Conservation (phyloP, 2,888 invertebrate species). For the Callinectes sapidus region DNA sequence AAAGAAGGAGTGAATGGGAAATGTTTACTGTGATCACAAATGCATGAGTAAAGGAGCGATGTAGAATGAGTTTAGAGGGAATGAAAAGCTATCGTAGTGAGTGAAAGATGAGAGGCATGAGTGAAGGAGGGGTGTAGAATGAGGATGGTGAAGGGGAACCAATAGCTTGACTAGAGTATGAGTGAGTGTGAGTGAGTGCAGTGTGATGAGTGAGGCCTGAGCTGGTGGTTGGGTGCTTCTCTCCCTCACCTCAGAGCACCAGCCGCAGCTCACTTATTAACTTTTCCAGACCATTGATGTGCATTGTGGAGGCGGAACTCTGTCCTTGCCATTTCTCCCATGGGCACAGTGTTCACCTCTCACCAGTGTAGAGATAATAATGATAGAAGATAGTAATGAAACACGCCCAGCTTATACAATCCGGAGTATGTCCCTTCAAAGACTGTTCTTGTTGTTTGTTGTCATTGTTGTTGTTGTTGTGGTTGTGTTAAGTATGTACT, state of each 20-base stretch:
- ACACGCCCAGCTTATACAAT: slow-evolving; percentile 38
- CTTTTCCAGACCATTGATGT: slow-evolving; percentile 31
- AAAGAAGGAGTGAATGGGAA: no score
- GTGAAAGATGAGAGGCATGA: background rate
- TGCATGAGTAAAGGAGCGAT: background rate
- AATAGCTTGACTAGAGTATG: background rate
- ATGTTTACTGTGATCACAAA: no score
- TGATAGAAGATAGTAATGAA: background rate
- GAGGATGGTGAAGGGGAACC: background rate
- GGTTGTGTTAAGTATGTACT: no score
- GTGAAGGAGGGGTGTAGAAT: background rate
- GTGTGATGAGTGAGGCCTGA: background rate
- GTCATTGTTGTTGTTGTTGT: background rate
- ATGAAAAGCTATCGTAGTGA: background rate
- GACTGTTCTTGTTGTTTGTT: background rate
- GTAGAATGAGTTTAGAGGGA: background rate
- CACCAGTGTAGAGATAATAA: background rate
- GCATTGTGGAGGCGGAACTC: slow-evolving; percentile 17
- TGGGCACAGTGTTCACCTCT: background rate
- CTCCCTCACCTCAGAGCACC: slow-evolving; percentile 44
- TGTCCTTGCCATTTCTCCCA: background rate
- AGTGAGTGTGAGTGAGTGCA: background rate
- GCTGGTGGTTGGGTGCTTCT: slow-evolving; percentile 54
- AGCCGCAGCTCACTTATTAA: slow-evolving; percentile 49
- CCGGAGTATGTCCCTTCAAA: background rate